These are phyloP conservation scores for Trachymyrmex septentrionalis DNA, from an alignment of 1,140 invertebrate species.

Conservation along the genomic window DNA sequence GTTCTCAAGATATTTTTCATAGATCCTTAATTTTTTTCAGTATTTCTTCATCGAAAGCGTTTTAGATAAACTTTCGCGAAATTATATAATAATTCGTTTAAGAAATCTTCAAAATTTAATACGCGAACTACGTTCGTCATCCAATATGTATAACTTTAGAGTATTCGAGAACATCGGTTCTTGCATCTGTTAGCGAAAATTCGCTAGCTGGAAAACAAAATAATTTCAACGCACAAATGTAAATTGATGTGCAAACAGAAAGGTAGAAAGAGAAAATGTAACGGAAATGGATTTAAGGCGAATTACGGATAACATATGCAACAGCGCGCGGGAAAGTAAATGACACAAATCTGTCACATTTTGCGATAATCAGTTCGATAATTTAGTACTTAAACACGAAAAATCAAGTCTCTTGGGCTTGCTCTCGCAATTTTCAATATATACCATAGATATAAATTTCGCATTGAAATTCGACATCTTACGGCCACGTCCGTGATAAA, in stretches of 20 bases:
- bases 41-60: background rate
- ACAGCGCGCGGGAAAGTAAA: background rate
- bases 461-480: background rate
- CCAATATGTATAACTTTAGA: background rate
- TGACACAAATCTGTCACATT: background rate
- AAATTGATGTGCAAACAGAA: constrained; percentile 1
- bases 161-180: background rate
- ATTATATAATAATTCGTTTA: too few species aligned
- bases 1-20: background rate
- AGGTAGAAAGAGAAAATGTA: constrained; percentile 4
- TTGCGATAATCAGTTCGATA: background rate
- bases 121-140: too few species aligned
- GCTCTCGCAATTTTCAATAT: background rate
- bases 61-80: background rate
- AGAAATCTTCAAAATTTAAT: too few species aligned
- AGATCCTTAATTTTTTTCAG: background rate
- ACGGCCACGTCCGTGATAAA: too few species aligned
- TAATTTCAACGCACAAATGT: constrained; percentile 4
- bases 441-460: background rate
- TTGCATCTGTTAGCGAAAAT: constrained; percentile 1
- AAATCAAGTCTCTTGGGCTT: background rate
- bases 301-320: constrained; percentile 9
- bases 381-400: constrained; percentile 19
- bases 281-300: background rate
- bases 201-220: background rate